These are phyloP conservation scores for Mimumesa dahlbomi DNA, from an alignment of 2,888 invertebrate species.

Conservation along the genomic window DNA sequence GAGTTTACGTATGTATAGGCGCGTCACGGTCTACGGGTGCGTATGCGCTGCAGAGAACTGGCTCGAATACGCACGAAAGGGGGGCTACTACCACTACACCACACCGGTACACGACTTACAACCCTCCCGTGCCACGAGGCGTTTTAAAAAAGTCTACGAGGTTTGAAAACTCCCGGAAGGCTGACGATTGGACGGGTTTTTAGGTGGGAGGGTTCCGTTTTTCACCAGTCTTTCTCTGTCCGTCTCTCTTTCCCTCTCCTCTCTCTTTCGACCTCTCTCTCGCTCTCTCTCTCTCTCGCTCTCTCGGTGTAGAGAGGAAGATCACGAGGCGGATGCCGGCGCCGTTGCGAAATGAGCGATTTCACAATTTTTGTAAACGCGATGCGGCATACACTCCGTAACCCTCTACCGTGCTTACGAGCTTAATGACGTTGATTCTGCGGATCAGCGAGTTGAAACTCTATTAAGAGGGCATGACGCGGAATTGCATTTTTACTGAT, in stretches of 20 bases:
- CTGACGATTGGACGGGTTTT: constrained; percentile 8
- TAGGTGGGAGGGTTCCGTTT: neutral
- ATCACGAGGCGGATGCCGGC: constrained; percentile 32
- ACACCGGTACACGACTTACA: too few species aligned
- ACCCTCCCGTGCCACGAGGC: constrained; percentile 44
- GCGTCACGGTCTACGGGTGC: constrained; percentile 40
- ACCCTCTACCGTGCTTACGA: constrained; percentile 35
- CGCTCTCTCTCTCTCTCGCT: too few species aligned
- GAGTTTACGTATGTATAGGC: constrained; percentile 21
- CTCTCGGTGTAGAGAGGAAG: constrained; percentile 9
- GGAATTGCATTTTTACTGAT: neutral
- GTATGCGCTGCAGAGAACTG: constrained; percentile 44
- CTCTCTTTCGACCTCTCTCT: too few species aligned
- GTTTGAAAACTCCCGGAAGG: constrained; percentile 34
- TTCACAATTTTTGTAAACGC: constrained; percentile 50
- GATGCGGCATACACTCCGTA: constrained; percentile 21
- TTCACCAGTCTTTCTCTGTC: too few species aligned
- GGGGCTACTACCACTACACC: too few species aligned
- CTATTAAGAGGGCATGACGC: neutral
- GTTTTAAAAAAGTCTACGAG: constrained; percentile 43
- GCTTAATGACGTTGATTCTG: constrained; percentile 31
- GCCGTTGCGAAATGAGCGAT: constrained; percentile 50
- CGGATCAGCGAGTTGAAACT: constrained; percentile 12
- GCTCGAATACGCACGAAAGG: constrained; percentile 34
- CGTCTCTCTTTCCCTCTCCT: too few species aligned